Evolutionary conservation across 2,113 vertebrate genomes (phyloP).

Genomic region (Myotis brandtii): DNA sequence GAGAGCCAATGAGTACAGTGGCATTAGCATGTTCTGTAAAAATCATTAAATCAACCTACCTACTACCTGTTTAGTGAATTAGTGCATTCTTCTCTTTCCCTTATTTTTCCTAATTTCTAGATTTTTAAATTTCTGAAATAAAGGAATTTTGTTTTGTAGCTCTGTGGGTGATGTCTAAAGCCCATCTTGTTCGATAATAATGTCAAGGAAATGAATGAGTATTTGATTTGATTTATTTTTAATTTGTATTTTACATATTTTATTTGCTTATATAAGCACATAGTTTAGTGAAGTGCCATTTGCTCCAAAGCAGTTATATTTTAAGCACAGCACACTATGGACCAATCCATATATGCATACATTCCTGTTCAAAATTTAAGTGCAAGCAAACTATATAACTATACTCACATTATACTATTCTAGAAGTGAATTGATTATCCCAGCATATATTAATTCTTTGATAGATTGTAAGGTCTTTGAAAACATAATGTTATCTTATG

Average conservation of each 20-base stretch:
- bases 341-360: background rate
- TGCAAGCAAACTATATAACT: background rate
- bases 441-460: background rate
- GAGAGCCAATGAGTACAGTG: background rate
- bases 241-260: background rate
- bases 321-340: background rate
- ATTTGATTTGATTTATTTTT: background rate
- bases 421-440: background rate
- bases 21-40: background rate
- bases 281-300: background rate
- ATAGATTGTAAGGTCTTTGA: slow-evolving; percentile 35
- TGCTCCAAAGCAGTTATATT: background rate
- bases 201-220: background rate
- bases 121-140: background rate
- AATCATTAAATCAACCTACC: background rate
- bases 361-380: slow-evolving; percentile 30
- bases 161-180: background rate
- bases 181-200: background rate
- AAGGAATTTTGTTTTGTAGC: background rate
- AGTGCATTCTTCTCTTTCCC: background rate
- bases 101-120: background rate
- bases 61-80: background rate
- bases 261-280: background rate
- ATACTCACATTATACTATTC: background rate
- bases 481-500: background rate